These are phyloP conservation scores for Varroa destructor DNA, from an alignment of 1,140 invertebrate species.

Conservation along the genomic window DNA sequence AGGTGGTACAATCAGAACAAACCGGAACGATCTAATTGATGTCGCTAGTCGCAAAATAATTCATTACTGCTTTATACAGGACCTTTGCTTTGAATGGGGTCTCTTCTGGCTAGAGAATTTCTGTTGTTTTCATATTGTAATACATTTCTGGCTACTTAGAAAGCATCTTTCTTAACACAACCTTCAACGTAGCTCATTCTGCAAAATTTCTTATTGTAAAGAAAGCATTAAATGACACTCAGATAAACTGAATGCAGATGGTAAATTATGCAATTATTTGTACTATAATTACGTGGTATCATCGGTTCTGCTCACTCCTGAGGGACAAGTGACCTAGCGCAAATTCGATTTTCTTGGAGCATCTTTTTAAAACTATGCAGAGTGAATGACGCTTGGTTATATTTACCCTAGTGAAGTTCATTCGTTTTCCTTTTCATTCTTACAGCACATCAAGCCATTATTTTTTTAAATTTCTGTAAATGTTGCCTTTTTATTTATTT, in stretches of 20 bases:
- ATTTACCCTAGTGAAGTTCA: not conserved
- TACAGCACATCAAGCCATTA: not conserved
- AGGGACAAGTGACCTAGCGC: not conserved
- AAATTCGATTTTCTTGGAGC: constrained; percentile 15
- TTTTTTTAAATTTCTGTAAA: not conserved
- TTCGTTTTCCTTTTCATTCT: not conserved
- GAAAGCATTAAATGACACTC: not conserved
- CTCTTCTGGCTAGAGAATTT: too few relatives aligned
- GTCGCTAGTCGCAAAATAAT: too few relatives aligned
- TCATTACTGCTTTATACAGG: too few relatives aligned
- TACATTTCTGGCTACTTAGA: too few relatives aligned
- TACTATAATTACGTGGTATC: constrained; percentile 11
- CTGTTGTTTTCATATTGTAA: too few relatives aligned
- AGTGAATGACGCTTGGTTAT: constrained; percentile 2
- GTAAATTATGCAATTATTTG: constrained; percentile 8
- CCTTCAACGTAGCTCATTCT: too few relatives aligned
- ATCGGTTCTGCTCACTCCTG: not conserved
- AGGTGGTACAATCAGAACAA: too few relatives aligned
- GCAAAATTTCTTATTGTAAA: too few relatives aligned
- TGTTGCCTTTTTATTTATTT: not conserved
- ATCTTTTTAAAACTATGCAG: not conserved
- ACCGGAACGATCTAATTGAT: too few relatives aligned
- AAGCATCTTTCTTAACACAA: too few relatives aligned
- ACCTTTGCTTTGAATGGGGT: too few relatives aligned
- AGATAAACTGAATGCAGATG: not conserved